Conservation (phyloP, 2,797 vertebrate species). For the Coregonus ussuriensis region DNA sequence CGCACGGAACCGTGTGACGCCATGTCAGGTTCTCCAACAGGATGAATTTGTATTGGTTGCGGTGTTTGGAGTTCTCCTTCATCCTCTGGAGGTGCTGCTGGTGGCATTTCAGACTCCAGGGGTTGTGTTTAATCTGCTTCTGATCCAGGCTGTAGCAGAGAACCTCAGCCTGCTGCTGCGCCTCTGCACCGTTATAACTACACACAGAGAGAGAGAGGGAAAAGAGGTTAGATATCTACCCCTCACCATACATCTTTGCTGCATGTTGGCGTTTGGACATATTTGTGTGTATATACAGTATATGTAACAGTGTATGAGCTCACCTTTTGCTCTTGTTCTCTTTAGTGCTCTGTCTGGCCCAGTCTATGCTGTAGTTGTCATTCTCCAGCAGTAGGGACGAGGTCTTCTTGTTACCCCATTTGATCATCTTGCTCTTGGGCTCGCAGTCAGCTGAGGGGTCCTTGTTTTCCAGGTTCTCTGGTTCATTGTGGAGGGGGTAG, state of each 20-base stretch:
- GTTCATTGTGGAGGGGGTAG: constrained; percentile 93
- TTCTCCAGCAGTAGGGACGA: constrained; percentile 85
- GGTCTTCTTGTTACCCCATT: constrained; percentile 92
- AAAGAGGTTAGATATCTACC: constrained; percentile 10
- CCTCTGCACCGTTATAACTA: constrained; percentile 92
- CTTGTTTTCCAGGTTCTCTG: constrained; percentile 87
- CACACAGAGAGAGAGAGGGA: constrained; percentile 23
- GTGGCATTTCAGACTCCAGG: constrained; percentile 98
- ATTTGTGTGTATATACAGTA: not conserved
- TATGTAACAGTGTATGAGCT: constrained; percentile 3
- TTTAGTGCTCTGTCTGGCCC: constrained; percentile 87
- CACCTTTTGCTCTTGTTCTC: constrained; percentile 96
- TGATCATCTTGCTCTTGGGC: constrained; percentile 92
- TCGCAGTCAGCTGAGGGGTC: constrained; percentile 90
- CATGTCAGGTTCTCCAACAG: constrained; percentile 96
- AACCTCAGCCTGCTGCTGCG: constrained; percentile 89
- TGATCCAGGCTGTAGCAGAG: constrained; percentile 89
- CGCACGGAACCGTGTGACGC: constrained; percentile 89
- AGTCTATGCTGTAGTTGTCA: constrained; percentile 90
- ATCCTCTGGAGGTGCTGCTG: constrained; percentile 96
- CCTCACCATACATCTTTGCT: not conserved
- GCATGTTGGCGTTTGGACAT: not conserved
- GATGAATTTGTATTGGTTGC: constrained; percentile 99
- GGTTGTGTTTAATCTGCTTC: constrained; percentile 96
- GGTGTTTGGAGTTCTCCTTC: constrained; percentile 97